Conservation (phyloP, 2,113 vertebrate genomes). For the Lepidiolamprologus cunningtoni region DNA sequence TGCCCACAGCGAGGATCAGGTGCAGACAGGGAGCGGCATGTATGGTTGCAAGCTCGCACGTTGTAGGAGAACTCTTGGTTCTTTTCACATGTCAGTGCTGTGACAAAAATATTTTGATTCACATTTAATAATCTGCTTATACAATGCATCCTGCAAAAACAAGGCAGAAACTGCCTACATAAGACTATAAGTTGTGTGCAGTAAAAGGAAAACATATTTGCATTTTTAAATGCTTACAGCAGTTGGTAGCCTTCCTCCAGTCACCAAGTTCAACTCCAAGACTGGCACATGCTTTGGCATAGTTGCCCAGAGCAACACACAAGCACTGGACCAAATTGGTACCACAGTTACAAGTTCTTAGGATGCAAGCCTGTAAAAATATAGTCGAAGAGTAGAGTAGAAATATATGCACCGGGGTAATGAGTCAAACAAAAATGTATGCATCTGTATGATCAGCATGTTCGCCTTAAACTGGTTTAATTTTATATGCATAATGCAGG, state of each 20-base stretch:
- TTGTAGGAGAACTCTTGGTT: conserved; percentile 60
- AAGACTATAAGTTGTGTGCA: accelerated
- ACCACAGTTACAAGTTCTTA: conserved; percentile 52
- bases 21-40: conserved; percentile 54
- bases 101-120: neutral
- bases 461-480: neutral
- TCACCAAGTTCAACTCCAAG: conserved; percentile 51
- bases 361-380: conserved; percentile 55
- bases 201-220: neutral
- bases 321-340: conserved; percentile 22
- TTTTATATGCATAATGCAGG: neutral
- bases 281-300: conserved; percentile 62
- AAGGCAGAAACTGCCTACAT: neutral
- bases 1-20: conserved; percentile 47
- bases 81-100: conserved; percentile 48
- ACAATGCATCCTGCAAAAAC: neutral
- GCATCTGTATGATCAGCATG: neutral
- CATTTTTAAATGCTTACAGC: conserved; percentile 55
- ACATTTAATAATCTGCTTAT: neutral
- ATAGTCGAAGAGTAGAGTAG: neutral
- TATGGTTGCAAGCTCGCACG: conserved; percentile 52
- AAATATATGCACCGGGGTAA: neutral
- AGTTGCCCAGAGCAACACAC: conserved; percentile 63
- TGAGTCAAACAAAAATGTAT: neutral
- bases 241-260: conserved; percentile 62